Conservation (phyloP, 2,113 vertebrate species). For the Eretmochelys imbricata region DNA sequence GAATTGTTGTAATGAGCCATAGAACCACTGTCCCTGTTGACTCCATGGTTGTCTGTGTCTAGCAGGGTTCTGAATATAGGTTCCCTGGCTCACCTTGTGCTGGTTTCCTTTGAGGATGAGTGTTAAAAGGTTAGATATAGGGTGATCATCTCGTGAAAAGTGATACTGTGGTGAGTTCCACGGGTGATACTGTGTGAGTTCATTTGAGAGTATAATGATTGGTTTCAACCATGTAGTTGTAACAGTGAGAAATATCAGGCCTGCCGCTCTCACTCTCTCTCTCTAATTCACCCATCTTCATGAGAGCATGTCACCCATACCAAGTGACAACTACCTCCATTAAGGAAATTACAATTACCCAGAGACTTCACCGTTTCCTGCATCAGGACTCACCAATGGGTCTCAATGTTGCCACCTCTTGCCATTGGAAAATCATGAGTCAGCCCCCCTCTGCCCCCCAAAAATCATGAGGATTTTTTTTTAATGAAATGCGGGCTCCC, state of each 20-base stretch:
- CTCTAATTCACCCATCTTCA: background rate
- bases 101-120: background rate
- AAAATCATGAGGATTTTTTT: too few relatives aligned
- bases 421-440: too few relatives aligned
- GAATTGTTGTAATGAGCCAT: background rate
- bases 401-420: background rate
- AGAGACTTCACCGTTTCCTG: background rate
- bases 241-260: background rate
- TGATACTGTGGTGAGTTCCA: too few relatives aligned
- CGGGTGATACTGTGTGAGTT: background rate
- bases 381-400: background rate
- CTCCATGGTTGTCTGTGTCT: background rate
- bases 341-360: background rate
- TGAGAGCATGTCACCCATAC: too few relatives aligned
- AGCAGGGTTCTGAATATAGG: background rate
- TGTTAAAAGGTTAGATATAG: background rate
- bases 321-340: background rate
- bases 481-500: too few relatives aligned
- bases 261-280: background rate
- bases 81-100: background rate
- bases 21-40: background rate
- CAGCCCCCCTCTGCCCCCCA: too few relatives aligned
- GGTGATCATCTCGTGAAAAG: background rate
- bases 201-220: background rate
- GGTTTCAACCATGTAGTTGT: background rate